A percentile compares a stretch with the other conserved stretches of the same genome.
Conservation (phyloP, 1,140 invertebrate genomes). For the Lordiphosa clarofinis region DNA sequence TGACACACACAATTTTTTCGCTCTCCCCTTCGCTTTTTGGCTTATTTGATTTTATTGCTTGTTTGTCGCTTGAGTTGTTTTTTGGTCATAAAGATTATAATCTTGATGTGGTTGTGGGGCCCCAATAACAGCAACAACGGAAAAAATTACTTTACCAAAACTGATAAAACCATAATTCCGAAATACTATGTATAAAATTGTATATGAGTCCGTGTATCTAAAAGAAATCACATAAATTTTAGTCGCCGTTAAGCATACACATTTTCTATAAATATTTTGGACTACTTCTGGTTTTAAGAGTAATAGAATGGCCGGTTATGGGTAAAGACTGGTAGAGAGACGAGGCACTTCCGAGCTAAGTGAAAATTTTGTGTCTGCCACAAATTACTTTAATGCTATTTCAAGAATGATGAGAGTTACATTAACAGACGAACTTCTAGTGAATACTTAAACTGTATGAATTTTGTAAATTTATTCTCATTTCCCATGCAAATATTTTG, state of each 20-base stretch:
- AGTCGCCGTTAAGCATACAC: slow-evolving; percentile 30
- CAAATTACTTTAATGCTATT: slow-evolving; percentile 41
- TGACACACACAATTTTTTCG: no score
- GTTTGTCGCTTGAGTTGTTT: slow-evolving; percentile 11
- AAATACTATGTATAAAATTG: not conserved
- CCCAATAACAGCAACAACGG: slow-evolving; percentile 31
- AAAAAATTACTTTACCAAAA: slow-evolving; percentile 8
- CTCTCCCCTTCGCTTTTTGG: no score
- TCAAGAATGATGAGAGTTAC: slow-evolving; percentile 19
- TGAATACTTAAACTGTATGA: no score
- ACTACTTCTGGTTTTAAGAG: slow-evolving; percentile 20
- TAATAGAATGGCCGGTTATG: slow-evolving; percentile 9
- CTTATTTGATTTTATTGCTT: no score
- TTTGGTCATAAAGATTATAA: slow-evolving; percentile 51
- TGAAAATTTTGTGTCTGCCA: slow-evolving; percentile 31
- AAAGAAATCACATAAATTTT: slow-evolving; percentile 43
- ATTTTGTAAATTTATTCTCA: no score
- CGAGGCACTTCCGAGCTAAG: slow-evolving; percentile 18
- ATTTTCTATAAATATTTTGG: slow-evolving; percentile 48
- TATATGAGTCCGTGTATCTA: not conserved
- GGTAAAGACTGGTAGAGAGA: not conserved
- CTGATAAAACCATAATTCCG: slow-evolving; percentile 10
- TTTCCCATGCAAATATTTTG: no score
- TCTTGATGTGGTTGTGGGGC: slow-evolving; percentile 39
- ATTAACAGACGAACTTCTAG: no score